Evolutionary conservation across 1,140 invertebrate genomes (phyloP).

Genomic region (Triops longicaudatus): DNA sequence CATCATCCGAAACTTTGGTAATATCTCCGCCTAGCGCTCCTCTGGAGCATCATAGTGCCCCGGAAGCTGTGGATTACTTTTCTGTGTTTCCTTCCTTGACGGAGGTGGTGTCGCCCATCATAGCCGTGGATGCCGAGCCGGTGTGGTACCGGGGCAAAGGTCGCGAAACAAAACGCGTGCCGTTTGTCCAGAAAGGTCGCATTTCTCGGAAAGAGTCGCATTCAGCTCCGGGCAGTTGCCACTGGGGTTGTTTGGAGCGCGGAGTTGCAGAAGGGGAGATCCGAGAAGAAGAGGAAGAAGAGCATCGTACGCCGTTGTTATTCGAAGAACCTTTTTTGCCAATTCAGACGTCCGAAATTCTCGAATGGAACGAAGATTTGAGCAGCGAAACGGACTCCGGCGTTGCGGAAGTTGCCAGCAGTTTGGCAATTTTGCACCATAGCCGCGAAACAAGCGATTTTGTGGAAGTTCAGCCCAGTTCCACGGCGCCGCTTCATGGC

Average conservation of each 20-base stretch:
- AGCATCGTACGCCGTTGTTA: not conserved
- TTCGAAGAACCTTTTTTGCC: not conserved
- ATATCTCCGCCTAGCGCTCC: not conserved
- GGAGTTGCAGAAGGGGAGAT: not conserved
- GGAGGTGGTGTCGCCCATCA: not conserved
- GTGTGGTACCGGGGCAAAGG: not conserved
- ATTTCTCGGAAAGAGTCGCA: not conserved
- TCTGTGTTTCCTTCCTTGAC: not conserved
- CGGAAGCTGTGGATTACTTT: conserved; percentile 19
- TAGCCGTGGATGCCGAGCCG: not conserved
- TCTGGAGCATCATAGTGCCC: conserved; percentile 16
- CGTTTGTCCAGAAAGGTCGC: conserved; percentile 15
- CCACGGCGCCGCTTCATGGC: not conserved
- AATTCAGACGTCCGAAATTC: not conserved
- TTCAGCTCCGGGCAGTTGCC: not conserved
- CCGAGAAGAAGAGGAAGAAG: conserved; percentile 15
- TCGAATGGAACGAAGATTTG: conserved; percentile 16
- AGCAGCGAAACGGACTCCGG: not conserved
- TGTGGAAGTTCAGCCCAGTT: conserved; percentile 46
- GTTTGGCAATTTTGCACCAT: conserved; percentile 47
- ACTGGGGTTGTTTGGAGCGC: not conserved
- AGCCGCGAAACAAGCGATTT: conserved; percentile 49
- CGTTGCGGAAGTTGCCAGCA: conserved; percentile 27
- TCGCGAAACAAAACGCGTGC: conserved; percentile 19
- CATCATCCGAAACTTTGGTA: conserved; percentile 12